Evolutionary conservation across 2,888 invertebrate genomes (phyloP).

Genomic region (Megaustenia siamemsis): DNA sequence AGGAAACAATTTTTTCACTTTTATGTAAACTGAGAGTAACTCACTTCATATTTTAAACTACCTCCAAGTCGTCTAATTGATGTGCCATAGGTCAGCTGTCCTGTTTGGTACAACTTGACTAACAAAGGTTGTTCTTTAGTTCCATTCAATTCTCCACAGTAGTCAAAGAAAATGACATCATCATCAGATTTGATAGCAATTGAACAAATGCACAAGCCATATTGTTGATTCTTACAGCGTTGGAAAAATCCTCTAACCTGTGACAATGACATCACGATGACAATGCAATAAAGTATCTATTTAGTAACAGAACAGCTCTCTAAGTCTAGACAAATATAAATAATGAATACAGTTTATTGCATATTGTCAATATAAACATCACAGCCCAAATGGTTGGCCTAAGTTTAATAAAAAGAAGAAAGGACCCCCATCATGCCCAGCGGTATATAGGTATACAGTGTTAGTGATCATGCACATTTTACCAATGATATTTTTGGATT

Average conservation of each 20-base stretch:
- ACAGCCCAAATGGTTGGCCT: too few species aligned
- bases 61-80: slow-evolving; percentile 53
- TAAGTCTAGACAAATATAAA: too few species aligned
- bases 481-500: too few species aligned
- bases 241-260: slow-evolving; percentile 59
- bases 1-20: too few species aligned
- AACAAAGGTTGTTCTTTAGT: slow-evolving; percentile 46
- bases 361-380: too few species aligned
- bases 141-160: slow-evolving; percentile 57
- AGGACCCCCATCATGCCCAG: too few species aligned
- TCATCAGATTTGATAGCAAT: slow-evolving; percentile 63
- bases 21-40: neutral
- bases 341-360: too few species aligned
- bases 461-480: too few species aligned
- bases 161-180: slow-evolving; percentile 66
- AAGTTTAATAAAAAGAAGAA: too few species aligned
- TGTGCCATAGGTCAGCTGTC: slow-evolving; percentile 60
- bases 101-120: slow-evolving; percentile 59
- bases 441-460: too few species aligned
- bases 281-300: neutral
- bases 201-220: slow-evolving; percentile 64
- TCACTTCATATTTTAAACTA: slow-evolving; percentile 60
- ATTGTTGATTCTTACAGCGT: slow-evolving; percentile 45
- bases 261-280: neutral
- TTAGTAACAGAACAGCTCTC: too few species aligned